These are phyloP conservation scores for Cylloceria caligata DNA, from an alignment of 2,888 invertebrate genomes.

Conservation along the genomic window DNA sequence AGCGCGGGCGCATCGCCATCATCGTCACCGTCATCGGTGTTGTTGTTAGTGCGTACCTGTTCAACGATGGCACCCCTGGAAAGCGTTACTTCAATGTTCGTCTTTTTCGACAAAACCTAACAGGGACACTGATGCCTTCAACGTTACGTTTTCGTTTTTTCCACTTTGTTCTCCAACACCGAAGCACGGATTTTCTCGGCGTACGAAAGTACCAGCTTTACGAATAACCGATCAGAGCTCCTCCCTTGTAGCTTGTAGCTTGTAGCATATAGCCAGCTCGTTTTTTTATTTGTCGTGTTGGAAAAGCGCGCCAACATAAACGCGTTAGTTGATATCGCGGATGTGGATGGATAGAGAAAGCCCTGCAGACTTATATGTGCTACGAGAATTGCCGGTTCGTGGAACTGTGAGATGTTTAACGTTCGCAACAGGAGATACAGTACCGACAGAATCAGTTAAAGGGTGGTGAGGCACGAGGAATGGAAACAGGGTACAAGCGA, in stretches of 20 bases:
- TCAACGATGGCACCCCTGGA: too few species aligned
- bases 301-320: constrained; percentile 28
- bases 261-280: constrained; percentile 2
- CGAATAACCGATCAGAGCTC: constrained; percentile 7
- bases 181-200: constrained; percentile 7
- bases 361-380: constrained; percentile 22
- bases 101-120: neutral
- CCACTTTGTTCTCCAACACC: neutral
- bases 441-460: constrained; percentile 1
- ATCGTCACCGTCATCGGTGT: too few species aligned
- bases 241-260: neutral
- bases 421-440: constrained; percentile 28
- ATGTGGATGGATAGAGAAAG: constrained; percentile 32
- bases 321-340: constrained; percentile 53
- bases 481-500: constrained; percentile 50
- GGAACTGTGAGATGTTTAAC: constrained; percentile 6
- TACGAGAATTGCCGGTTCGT: constrained; percentile 37
- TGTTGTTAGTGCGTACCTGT: too few species aligned
- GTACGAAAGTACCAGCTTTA: constrained; percentile 8
- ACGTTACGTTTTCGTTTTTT: neutral
- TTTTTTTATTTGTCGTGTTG: constrained; percentile 4
- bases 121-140: neutral
- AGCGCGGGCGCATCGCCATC: too few species aligned
- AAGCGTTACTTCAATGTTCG: too few species aligned
- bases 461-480: constrained; percentile 3